A percentile compares a stretch with the other conserved stretches of the same genome.
phyloP scores from a whole-genome alignment of 2,797 vertebrate genomes.

The Myripristis murdjan region DNA sequence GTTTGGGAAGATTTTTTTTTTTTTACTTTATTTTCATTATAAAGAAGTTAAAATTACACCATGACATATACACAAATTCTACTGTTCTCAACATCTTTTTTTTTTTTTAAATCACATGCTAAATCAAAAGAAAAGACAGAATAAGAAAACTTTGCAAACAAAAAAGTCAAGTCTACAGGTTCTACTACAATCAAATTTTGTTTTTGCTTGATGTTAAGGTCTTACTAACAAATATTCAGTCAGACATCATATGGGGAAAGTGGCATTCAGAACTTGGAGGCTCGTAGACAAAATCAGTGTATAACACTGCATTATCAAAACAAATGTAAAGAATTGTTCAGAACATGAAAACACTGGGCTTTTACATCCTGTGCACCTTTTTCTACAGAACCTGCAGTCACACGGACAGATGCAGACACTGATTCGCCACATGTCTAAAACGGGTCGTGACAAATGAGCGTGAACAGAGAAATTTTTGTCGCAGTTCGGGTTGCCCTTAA shows the following conservation, averaged over 20 bases:
- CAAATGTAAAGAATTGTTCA: no score
- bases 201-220: no score
- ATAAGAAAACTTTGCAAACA: slow-evolving; percentile 6
- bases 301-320: no score
- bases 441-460: neutral
- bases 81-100: slow-evolving; percentile 24
- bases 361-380: no score
- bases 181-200: no score
- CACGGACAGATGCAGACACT: neutral
- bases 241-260: no score
- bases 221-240: no score
- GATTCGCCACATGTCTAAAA: slow-evolving; percentile 9
- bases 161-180: neutral
- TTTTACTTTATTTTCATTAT: slow-evolving; percentile 64
- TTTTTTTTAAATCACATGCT: slow-evolving; percentile 30
- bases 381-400: neutral
- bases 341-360: no score
- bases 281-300: no score
- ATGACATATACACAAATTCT: slow-evolving; percentile 21
- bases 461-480: slow-evolving; percentile 37
- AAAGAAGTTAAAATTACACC: slow-evolving; percentile 51
- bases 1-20: slow-evolving; percentile 21
- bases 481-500: neutral
- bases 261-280: no score
- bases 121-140: slow-evolving; percentile 29